Base-by-base conservation (phyloP, 2,797 vertebrate genomes). In the Crax fasciolata region DNA sequence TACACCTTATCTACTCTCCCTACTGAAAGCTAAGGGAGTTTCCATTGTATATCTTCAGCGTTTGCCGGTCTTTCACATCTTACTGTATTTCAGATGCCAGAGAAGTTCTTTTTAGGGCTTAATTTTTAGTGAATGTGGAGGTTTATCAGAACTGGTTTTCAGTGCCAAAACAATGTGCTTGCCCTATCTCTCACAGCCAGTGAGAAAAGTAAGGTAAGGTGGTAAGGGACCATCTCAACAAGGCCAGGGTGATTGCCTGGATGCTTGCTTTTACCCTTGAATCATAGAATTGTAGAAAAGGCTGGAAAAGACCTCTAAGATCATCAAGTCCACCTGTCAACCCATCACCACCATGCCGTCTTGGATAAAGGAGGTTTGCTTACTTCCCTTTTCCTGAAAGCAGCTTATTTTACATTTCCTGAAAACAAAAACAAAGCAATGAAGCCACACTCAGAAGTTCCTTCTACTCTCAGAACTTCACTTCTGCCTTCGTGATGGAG, bases 11-110 rank as follows among this genome's bases (percentile, higher is more conserved):
- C 58, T 87, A 51, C 18, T 41, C 30, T 32, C 13, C 57, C 83
- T 75, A 23, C 28, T 72, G 73, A 80, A 84, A 90, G 59, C 59
- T 73, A 73, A 76, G 73, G 80, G 87, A 88, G 61, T 88, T 95
- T 86, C 76, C 63, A 11, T 30, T 61, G 1, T 63, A 41, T 78
- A 86, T 87, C 44, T 78, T 85, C 58, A 83, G 39, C 24, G 86
- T 93, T 87, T 84, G 63, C 52, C 7, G 1, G 10, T 28, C 38
- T 89, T 80, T 93, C 46, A 49, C 62, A 51, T 61, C 51, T 86
- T 63, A 16, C 10, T 92, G 23, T 58, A 5, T 68, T 81, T 76
- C 61, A 63, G 68, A 32, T 72, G 70, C 32, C 35, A 83, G 41
- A 73, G 3, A 38, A 73, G 43, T 51, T 92, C 23, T 70, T 92